phyloP scores from a whole-genome alignment of 2,797 vertebrate species.

The Naso thynnoides region DNA sequence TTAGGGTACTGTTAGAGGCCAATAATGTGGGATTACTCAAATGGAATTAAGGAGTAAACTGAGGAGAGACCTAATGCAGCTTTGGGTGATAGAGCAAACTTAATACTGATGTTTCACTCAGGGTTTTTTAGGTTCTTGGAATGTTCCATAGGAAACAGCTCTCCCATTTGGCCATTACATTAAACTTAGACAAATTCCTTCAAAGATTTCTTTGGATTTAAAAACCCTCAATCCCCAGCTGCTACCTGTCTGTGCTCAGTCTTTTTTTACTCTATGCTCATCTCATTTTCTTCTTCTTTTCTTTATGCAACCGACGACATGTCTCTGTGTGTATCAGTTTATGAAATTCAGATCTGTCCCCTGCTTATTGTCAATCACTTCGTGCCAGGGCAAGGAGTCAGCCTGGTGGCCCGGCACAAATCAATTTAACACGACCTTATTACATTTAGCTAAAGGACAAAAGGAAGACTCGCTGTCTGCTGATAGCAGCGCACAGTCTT shows the following conservation, averaged over 20 bases:
- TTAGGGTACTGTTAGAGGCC: conserved; percentile 86
- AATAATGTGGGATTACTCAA: conserved; percentile 80
- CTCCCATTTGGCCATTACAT: conserved; percentile 51
- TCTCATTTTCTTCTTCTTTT: conserved; percentile 28
- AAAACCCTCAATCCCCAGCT: conserved; percentile 21
- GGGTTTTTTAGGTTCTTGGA: conserved; percentile 64
- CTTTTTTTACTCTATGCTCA: conserved; percentile 12
- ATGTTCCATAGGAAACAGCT: conserved; percentile 53
- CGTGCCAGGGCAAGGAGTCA: conserved; percentile 46
- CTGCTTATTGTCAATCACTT: conserved; percentile 62
- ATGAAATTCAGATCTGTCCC: conserved; percentile 37
- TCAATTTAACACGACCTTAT: conserved; percentile 74
- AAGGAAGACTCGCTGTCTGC: conserved; percentile 63
- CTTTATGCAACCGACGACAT: conserved; percentile 29
- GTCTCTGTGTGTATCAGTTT: conserved; percentile 20
- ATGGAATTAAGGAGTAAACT: conserved; percentile 79
- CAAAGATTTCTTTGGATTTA: conserved; percentile 33
- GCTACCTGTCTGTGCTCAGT: conserved; percentile 21
- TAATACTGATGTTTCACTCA: conserved; percentile 72
- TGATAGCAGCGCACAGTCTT: conserved; percentile 54
- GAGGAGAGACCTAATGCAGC: conserved; percentile 73
- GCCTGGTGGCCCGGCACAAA: conserved; percentile 57
- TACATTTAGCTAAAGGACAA: conserved; percentile 73
- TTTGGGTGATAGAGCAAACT: conserved; percentile 69
- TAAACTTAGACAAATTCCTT: conserved; percentile 37